Evolutionary conservation across 1,140 invertebrate species (phyloP), one percentile per base, ranked within the genome.

Genomic region (Drosophila mojavensis): DNA sequence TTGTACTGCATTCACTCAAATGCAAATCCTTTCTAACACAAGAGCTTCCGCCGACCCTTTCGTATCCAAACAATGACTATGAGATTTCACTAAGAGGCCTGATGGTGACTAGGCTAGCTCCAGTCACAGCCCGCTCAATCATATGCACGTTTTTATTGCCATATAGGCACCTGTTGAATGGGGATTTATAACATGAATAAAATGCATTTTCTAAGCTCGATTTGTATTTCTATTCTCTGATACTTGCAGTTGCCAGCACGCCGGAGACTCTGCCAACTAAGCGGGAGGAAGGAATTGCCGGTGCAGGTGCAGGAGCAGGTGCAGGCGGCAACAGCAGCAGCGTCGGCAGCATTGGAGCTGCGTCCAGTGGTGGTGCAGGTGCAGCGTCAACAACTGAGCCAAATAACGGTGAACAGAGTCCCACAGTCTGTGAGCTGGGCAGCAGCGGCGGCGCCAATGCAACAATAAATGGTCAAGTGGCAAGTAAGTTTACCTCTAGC

Each of bases 181-280:
- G 28, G 0, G 20, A 20, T 20, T 20, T 20, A 2, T 20, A 20
- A 20, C 20, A 20, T 20, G 20, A 28, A 4, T 0, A 0, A 28
- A 28, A 28, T 28, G 1, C 28, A 5, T 28, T 28, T 28, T 4
- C 28, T 28, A 33, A 33, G 6, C 30, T 33, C 30, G 6, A 68
- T 78, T 72, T 55, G 6, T 41, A 62, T 74, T 24, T 63, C 10
- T 43, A 51, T 75, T 85, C 30, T 54, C 73, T 80, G 26, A 24
- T 82, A 1, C 30, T 94, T 94, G 4, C 93, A 95, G 94, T 95
- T 92, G 94, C 94, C 86, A 94, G 94, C 88, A 94, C 94, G 73
- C 94, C 94, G 59, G 94, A 94, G 78, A 93, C 92, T 92, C 91
- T 93, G 82, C 93, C 92, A 62, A 78, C 66, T 33, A 94, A 93